phyloP scores from a whole-genome alignment of 2,797 vertebrate genomes.

The Mormyrops boulengeri region DNA sequence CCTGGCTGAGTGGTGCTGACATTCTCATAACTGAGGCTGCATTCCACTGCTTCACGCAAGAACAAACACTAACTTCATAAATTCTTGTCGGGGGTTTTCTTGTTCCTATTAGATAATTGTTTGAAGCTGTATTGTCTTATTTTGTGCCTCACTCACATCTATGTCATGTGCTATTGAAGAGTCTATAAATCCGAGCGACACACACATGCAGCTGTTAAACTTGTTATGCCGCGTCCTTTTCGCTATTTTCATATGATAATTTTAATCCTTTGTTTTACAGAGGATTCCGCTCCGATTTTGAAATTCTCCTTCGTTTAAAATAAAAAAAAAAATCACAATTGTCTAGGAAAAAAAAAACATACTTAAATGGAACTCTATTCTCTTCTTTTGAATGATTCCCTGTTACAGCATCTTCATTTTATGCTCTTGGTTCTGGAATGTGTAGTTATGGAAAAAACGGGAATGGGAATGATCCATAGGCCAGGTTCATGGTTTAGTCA shows the following conservation, averaged over 20 bases:
- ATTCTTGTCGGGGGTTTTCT: background rate
- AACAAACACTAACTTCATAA: background rate
- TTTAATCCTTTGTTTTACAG: background rate
- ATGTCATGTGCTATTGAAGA: background rate
- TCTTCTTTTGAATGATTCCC: background rate
- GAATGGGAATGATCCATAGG: background rate
- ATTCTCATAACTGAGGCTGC: background rate
- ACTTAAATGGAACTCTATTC: background rate
- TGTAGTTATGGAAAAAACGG: background rate
- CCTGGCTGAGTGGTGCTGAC: background rate
- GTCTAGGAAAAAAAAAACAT: background rate
- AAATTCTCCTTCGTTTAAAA: background rate
- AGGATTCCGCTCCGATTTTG: background rate
- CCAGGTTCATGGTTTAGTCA: constrained; percentile 1
- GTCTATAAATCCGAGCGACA: background rate
- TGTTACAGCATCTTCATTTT: background rate
- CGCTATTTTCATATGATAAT: background rate
- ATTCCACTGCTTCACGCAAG: constrained; percentile 1
- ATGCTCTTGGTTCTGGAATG: background rate
- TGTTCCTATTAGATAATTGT: background rate
- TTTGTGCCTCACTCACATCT: background rate
- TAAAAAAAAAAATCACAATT: background rate
- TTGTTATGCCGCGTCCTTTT: background rate
- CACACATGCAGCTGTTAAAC: background rate
- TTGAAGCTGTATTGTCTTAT: background rate